Evolutionary conservation across 2,888 invertebrate genomes (phyloP).

Genomic region (Tanypteryx hageni): DNA sequence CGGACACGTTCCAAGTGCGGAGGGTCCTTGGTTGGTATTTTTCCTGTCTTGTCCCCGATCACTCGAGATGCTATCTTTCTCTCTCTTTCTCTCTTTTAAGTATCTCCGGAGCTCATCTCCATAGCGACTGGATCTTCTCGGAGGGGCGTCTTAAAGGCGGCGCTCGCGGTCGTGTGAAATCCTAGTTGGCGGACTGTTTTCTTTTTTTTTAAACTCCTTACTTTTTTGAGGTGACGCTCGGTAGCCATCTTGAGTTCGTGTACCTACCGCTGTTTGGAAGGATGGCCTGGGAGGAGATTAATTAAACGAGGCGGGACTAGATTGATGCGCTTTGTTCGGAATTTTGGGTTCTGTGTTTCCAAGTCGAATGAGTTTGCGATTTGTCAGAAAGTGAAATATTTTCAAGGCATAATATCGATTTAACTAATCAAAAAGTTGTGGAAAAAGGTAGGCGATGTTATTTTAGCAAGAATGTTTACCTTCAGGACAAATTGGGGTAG

Average conservation of each 20-base stretch:
- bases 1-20: not conserved
- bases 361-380: no score
- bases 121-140: constrained; percentile 25
- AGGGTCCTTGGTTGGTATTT: constrained; percentile 47
- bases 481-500: no score
- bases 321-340: not conserved
- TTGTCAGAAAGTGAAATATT: no score
- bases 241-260: constrained; percentile 44
- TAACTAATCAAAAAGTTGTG: no score
- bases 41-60: constrained; percentile 51
- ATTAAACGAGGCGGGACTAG: not conserved
- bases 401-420: no score
- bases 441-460: no score
- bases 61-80: constrained; percentile 50
- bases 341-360: no score
- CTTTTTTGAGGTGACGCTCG: not conserved
- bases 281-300: not conserved
- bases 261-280: constrained; percentile 9
- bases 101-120: constrained; percentile 54
- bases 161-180: constrained; percentile 25
- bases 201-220: not conserved
- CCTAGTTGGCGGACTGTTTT: not conserved
- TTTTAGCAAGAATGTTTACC: no score
- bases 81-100: not conserved
- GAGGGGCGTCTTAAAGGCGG: constrained; percentile 23